Conservation (phyloP, 2,113 vertebrate genomes). For the Bubo blakistoni region DNA sequence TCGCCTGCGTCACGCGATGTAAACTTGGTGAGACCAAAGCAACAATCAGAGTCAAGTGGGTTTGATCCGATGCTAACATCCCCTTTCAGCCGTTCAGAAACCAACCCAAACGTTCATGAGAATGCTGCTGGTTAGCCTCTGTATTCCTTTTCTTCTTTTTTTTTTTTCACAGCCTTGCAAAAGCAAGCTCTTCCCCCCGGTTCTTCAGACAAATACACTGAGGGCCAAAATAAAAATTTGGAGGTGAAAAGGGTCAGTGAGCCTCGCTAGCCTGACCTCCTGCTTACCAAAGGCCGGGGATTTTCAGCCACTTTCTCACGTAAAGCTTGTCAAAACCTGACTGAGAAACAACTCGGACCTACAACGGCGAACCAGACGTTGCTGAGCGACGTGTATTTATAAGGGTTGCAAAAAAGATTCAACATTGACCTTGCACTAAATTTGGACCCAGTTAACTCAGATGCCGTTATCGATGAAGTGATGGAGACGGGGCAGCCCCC, state of each 20-base stretch:
- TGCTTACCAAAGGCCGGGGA: background rate
- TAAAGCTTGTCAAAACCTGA: background rate
- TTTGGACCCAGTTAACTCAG: background rate
- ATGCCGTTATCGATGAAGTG: background rate
- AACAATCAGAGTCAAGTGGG: background rate
- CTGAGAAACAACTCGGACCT: background rate
- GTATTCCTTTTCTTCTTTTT: no score
- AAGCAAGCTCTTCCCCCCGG: accelerated
- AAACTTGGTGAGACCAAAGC: background rate
- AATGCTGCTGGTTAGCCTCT: accelerated
- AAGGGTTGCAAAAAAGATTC: background rate
- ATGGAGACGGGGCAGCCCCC: background rate
- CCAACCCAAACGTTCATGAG: accelerated
- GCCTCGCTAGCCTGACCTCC: no score
- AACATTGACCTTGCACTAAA: background rate
- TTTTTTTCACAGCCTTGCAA: background rate
- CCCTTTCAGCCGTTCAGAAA: background rate
- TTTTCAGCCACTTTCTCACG: background rate
- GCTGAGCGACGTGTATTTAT: background rate
- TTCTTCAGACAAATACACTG: background rate
- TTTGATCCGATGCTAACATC: background rate
- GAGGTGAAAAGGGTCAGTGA: background rate
- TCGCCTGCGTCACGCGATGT: accelerated
- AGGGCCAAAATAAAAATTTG: background rate
- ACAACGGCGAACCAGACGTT: accelerated